Evolutionary conservation across 2,113 vertebrate genomes (phyloP).

Genomic region (Platysternon megacephalum): DNA sequence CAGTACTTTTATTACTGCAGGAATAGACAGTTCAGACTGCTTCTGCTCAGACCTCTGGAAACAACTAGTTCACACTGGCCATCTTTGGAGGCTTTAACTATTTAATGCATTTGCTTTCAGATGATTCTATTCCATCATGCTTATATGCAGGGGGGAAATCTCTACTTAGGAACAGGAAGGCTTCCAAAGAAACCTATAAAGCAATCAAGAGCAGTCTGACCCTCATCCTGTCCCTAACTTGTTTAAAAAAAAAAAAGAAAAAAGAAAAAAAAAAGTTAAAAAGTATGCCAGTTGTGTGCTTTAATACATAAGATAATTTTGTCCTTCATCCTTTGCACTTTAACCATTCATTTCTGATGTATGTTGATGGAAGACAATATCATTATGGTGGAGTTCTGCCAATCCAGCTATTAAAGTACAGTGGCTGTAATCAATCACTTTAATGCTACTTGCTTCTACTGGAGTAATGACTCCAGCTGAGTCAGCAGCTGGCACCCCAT

Average conservation of each 20-base stretch:
- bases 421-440: not conserved
- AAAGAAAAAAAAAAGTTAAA: too few relatives aligned
- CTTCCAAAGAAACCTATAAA: not conserved
- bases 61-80: not conserved
- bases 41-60: not conserved
- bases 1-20: not conserved
- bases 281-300: not conserved
- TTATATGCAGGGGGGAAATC: not conserved
- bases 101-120: not conserved
- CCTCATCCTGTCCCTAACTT: not conserved
- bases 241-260: not conserved
- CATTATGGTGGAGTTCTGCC: not conserved
- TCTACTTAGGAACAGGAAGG: not conserved
- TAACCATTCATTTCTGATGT: not conserved
- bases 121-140: fast-evolving
- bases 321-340: not conserved
- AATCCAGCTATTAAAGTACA: not conserved
- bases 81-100: not conserved
- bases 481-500: not conserved
- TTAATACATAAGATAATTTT: not conserved
- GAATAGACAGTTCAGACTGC: not conserved
- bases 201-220: not conserved
- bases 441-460: not conserved
- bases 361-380: not conserved
- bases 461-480: not conserved